Conservation (phyloP, 2,888 invertebrate species). For the Aproaerema taeniolella region DNA sequence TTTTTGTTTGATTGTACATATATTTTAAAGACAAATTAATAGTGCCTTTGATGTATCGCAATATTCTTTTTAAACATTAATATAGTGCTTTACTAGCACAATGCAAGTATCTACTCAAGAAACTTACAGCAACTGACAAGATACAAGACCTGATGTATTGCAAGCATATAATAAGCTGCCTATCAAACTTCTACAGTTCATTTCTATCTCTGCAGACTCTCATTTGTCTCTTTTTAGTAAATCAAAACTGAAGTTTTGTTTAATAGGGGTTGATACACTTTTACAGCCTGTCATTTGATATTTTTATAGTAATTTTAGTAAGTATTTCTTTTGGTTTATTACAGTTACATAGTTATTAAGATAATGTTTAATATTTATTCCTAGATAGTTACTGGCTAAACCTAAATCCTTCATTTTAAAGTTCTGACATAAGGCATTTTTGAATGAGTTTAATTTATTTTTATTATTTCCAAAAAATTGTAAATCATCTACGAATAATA, state of each 20-base stretch:
- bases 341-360: not conserved
- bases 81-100: too few relatives aligned
- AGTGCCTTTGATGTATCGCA: too few relatives aligned
- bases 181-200: slow-evolving; percentile 1
- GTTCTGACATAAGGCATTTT: not conserved
- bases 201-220: not conserved
- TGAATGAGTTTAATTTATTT: not conserved
- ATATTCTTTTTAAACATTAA: too few relatives aligned
- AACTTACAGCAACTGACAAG: not conserved
- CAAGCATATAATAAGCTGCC: not conserved
- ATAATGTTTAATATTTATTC: not conserved
- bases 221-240: not conserved
- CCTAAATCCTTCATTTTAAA: slow-evolving; percentile 1
- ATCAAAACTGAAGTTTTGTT: not conserved
- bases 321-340: not conserved
- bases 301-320: not conserved
- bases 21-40: too few relatives aligned
- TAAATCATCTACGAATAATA: slow-evolving; percentile 1
- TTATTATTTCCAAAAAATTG: not conserved
- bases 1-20: too few relatives aligned
- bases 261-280: not conserved
- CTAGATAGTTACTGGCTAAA: not conserved
- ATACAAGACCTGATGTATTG: too few relatives aligned
- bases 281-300: not conserved
- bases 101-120: not conserved